Base-by-base conservation (phyloP, 2,113 vertebrate species). In the Pangasianodon gigas region DNA sequence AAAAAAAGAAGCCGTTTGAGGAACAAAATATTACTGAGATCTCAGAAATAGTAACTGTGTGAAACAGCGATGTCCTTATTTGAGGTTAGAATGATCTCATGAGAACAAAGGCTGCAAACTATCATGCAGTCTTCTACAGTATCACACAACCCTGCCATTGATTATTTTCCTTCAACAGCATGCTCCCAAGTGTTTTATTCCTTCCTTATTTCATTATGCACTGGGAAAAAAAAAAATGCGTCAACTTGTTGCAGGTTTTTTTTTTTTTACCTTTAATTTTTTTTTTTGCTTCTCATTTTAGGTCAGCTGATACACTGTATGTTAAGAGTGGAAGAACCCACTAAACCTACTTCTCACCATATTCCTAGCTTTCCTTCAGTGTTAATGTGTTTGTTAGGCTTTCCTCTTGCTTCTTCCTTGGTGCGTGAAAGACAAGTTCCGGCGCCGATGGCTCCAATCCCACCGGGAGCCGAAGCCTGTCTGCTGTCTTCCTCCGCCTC, bases 301-400 rank as follows among this genome's bases (percentile, higher is more conserved):
- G 56, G 41, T 81, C 74, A 65, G 52, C 14, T 87, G 54, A 87
- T 60, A 24, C 58, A 37, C 60, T 52, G 51, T 88, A 54, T 88
- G 60, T n/a, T 77, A 26, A 54, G 67, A 56, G 41, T 29, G 74
- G 9, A 37, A 46, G 54, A 52, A 37, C 85, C 21, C 18, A 21
- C 5, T 29, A 19, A 51, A 41, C 10, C 41, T 51, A 10, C 65
- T 37, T 85, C 69, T 58, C 37, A 56, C 41, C 69, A n/a, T 16
- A n/a, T 54, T 67, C 1, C 13, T 80, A 44, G 41, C 83, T 18
- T 86, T 87, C 80, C 60, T n/a, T 32, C 69, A 65, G 75, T 58
- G 67, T 91, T 77, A 89, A 87, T 46, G 69, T 54, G 71, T 87
- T 86, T 67, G 52, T 29, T 54, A 81, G 65, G 41, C 48, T 71